These are phyloP conservation scores for Indicator indicator DNA, from an alignment of 2,113 vertebrate genomes.

Conservation along the genomic window DNA sequence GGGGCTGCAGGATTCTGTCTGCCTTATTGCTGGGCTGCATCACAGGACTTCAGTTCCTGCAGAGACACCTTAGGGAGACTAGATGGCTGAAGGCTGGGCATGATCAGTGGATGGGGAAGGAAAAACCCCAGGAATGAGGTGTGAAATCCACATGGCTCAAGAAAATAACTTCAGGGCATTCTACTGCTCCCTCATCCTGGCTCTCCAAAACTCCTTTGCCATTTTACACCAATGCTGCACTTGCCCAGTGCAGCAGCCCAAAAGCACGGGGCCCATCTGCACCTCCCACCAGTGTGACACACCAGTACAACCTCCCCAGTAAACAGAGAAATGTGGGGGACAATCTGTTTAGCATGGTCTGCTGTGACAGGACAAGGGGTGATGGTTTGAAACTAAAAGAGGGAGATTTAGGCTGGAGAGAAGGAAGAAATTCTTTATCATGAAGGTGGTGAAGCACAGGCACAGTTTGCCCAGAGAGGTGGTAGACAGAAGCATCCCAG, in stretches of 20 bases:
- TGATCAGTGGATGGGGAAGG: background rate
- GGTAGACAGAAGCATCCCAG: background rate
- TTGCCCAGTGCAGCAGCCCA: background rate
- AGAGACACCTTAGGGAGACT: background rate
- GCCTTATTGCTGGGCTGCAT: too few relatives aligned
- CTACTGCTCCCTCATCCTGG: background rate
- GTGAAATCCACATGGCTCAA: background rate
- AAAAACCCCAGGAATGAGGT: background rate
- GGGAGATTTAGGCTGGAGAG: background rate
- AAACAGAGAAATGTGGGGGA: background rate
- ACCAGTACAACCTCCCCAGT: background rate
- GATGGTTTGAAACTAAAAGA: background rate
- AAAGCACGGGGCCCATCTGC: background rate
- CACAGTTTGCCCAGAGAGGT: background rate
- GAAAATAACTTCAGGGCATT: background rate
- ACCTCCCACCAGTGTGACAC: background rate
- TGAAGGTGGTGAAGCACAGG: background rate
- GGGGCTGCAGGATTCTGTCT: background rate
- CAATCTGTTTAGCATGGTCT: background rate
- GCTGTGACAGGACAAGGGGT: background rate
- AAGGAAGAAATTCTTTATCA: background rate
- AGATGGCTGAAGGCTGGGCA: background rate
- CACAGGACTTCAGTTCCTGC: background rate
- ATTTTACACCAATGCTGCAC: fast-evolving
- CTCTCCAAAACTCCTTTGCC: background rate